Evolutionary conservation across 2,113 vertebrate genomes (phyloP).

Genomic region (Collichthys lucidus): DNA sequence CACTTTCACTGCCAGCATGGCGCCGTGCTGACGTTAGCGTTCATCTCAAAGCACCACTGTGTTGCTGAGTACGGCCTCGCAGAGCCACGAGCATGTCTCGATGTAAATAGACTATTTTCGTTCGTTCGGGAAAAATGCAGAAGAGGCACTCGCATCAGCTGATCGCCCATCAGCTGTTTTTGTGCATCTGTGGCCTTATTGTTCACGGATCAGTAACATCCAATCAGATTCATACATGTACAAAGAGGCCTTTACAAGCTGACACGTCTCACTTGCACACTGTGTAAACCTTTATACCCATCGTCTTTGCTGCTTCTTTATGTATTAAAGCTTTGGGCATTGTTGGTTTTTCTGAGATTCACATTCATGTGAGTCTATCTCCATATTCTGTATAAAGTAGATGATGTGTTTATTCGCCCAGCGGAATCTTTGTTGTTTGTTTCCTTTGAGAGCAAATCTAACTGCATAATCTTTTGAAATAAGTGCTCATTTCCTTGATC

Average conservation of each 20-base stretch:
- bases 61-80: background rate
- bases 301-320: background rate
- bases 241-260: background rate
- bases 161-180: background rate
- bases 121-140: background rate
- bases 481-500: constrained; percentile 52
- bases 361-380: background rate
- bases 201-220: background rate
- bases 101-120: background rate
- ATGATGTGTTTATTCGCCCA: background rate
- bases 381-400: background rate
- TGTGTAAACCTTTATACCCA: background rate
- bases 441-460: constrained; percentile 10
- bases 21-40: background rate
- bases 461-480: constrained; percentile 24
- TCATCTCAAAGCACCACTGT: too few species aligned
- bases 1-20: too few species aligned
- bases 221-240: background rate
- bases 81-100: background rate
- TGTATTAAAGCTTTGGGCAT: background rate
- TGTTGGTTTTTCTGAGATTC: background rate
- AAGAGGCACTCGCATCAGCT: constrained; percentile 2
- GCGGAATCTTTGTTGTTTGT: constrained; percentile 8
- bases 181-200: background rate
- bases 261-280: background rate